Evolutionary conservation across 2,113 vertebrate species (phyloP).

Genomic region (Machaerirhynchus nigripectus): DNA sequence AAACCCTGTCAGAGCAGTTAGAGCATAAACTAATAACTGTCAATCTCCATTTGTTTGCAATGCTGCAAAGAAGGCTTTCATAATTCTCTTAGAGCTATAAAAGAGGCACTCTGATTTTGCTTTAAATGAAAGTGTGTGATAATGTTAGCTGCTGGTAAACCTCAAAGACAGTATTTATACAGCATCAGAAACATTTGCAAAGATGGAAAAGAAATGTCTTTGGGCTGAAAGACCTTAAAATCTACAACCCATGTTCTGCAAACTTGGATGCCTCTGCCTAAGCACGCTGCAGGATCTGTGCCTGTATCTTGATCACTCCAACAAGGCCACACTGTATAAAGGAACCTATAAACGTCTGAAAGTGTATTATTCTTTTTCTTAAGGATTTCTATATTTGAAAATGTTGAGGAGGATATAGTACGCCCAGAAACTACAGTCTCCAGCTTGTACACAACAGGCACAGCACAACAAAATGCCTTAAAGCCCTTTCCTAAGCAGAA

Average conservation of each 20-base stretch:
- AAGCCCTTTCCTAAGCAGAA: background rate
- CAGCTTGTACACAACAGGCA: background rate
- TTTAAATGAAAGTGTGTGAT: background rate
- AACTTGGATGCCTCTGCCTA: background rate
- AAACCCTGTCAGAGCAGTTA: constrained; percentile 22
- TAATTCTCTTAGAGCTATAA: background rate
- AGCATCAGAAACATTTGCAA: background rate
- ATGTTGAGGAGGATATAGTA: background rate
- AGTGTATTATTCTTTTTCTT: background rate
- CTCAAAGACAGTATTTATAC: background rate
- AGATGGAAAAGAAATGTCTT: background rate
- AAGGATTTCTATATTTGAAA: background rate
- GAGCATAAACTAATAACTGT: constrained; percentile 17
- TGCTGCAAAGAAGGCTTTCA: background rate
- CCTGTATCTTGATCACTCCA: background rate
- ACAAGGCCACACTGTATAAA: background rate
- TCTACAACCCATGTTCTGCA: background rate
- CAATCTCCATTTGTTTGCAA: constrained; percentile 30
- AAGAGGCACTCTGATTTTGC: background rate
- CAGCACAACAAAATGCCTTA: background rate
- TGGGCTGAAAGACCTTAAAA: background rate
- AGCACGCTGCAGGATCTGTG: background rate
- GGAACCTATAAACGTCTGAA: background rate
- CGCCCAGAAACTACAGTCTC: background rate
- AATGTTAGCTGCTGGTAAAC: background rate